Evolutionary conservation across 2,113 vertebrate genomes (phyloP).

Genomic region (Neolamprologus fasciatus): DNA sequence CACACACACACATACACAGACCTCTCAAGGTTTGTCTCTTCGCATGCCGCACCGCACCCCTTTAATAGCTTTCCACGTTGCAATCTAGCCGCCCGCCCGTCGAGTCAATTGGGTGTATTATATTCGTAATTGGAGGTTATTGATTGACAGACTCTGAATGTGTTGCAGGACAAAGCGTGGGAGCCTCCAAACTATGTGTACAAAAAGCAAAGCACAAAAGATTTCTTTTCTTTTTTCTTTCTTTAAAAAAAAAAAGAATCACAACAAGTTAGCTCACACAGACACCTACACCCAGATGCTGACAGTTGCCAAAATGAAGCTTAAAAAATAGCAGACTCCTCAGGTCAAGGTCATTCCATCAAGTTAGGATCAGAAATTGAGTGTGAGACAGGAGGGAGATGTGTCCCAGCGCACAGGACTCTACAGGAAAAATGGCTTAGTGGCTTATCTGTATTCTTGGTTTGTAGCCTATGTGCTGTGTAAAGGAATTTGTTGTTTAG

Average conservation of each 20-base stretch:
- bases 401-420: background rate
- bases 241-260: background rate
- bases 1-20: background rate
- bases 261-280: background rate
- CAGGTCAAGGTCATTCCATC: conserved; percentile 32
- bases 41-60: conserved; percentile 39
- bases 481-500: background rate
- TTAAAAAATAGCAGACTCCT: background rate
- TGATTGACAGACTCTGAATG: conserved; percentile 65
- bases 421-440: background rate
- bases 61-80: conserved; percentile 65
- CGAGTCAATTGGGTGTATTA: conserved; percentile 68
- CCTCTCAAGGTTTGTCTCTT: conserved; percentile 35
- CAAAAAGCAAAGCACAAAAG: conserved; percentile 28
- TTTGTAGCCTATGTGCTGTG: background rate
- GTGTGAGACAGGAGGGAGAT: background rate
- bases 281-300: background rate
- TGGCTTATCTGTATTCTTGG: conserved; percentile 6
- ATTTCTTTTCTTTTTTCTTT: background rate
- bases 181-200: conserved; percentile 25
- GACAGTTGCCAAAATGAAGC: conserved; percentile 29
- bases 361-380: conserved; percentile 15
- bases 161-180: conserved; percentile 28
- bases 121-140: conserved; percentile 68
- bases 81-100: conserved; percentile 56